phyloP scores from a whole-genome alignment of 2,888 invertebrate species.

The Leuctra nigra region DNA sequence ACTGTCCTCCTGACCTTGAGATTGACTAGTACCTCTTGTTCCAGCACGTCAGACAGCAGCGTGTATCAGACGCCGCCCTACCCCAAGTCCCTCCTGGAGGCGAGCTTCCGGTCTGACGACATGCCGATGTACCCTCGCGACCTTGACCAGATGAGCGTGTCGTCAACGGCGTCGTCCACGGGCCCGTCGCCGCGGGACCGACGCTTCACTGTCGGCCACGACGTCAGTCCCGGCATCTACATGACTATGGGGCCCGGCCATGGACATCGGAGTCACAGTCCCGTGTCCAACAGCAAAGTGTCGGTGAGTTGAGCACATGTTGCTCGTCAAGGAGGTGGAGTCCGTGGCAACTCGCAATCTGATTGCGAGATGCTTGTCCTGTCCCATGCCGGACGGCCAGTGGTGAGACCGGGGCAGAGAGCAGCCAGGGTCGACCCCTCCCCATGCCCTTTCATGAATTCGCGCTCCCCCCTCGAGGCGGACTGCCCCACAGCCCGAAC shows the following conservation, averaged over 20 bases:
- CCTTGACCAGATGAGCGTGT: conserved; percentile 54
- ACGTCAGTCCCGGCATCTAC: conserved; percentile 40
- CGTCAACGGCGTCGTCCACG: conserved; percentile 53
- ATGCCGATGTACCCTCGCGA: conserved; percentile 46
- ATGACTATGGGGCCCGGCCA: conserved; percentile 44
- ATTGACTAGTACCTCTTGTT: background rate
- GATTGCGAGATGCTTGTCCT: too few relatives aligned
- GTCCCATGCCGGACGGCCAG: too few relatives aligned
- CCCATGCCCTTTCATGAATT: too few relatives aligned
- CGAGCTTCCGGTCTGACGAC: conserved; percentile 51
- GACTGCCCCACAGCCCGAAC: too few relatives aligned
- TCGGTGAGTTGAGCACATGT: conserved; percentile 50
- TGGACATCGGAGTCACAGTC: conserved; percentile 43
- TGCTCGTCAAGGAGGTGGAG: too few relatives aligned
- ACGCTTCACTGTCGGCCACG: conserved; percentile 32
- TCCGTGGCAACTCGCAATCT: too few relatives aligned
- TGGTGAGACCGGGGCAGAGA: too few relatives aligned
- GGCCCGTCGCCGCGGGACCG: conserved; percentile 43
- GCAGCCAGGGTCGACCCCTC: too few relatives aligned
- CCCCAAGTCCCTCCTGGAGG: conserved; percentile 49
- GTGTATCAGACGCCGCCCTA: conserved; percentile 50
- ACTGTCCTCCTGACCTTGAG: too few relatives aligned
- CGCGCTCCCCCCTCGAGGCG: too few relatives aligned
- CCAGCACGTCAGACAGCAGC: conserved; percentile 45
- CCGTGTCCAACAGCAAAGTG: conserved; percentile 53